Evolutionary conservation across 2,888 invertebrate genomes (phyloP), one percentile per base, ranked within the genome.

Genomic region (Gasteruption jaculator): DNA sequence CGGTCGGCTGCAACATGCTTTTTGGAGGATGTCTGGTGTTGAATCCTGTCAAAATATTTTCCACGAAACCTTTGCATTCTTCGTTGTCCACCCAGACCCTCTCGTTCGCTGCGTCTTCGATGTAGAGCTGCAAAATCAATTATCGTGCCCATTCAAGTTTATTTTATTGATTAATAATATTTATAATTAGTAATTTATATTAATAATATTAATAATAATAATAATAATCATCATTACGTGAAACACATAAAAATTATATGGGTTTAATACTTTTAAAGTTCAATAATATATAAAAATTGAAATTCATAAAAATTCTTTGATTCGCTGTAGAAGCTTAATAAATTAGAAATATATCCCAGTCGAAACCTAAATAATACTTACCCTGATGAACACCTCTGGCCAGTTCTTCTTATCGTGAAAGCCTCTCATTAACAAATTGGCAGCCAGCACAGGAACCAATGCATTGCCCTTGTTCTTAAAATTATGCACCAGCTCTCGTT

Each of bases 31-130:
- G 74, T 57, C 83, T 85, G 0, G 91, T 92, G 53, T 81, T 83
- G 69, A 92, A 89, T 1, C 88, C 90, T 0, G 87, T 87, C 40
- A 86, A 76, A 35, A 96, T 86, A 68, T 95, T 96, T 56, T 92
- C 91, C 1, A 92, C 90, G 65, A 95, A 87, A 15, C 86, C 84
- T 60, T 87, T 86, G 67, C 94, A 94, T 72, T 91, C 88, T 0
- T 88, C 82, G 56, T 88, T 84, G 65, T 96, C 96, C 14, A 95
- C 91, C 92, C 96, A 96, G 52, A 88, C 79, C 24, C 95, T 77
- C 61, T 97, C 96, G 29, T 90, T 91, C 2, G 93, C 74, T 0
- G 94, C 91, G 74, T 97, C 96, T 63, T 97, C 96, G 45, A 95
- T 84, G 68, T 92, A 96, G 0, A 91, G 80, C 83, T 90, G 59